Evolutionary conservation across 92 coral and sea anemone genomes (phyloP).

Genomic region (Heteractis magnifica): DNA sequence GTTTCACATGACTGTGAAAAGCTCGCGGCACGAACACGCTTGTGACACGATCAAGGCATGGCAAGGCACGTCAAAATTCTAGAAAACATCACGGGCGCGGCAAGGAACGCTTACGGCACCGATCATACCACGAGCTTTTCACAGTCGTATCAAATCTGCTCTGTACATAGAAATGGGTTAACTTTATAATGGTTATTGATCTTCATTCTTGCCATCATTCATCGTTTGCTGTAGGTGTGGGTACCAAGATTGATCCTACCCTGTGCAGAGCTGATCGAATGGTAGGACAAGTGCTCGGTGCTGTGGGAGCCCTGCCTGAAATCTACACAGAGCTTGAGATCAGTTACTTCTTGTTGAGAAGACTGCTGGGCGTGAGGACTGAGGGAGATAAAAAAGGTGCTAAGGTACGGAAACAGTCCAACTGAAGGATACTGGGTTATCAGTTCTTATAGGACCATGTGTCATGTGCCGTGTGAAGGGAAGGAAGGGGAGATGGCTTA

Average conservation of each 20-base stretch:
- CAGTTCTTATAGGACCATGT: background rate
- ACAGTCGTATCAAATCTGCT: no score
- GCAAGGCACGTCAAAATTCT: no score
- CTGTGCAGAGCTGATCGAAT: constrained; percentile 97
- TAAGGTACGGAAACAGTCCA: constrained; percentile 53
- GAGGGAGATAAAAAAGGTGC: constrained; percentile 99
- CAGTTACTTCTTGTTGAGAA: constrained; percentile 93
- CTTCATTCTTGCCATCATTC: background rate
- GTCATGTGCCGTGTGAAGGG: no score
- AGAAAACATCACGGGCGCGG: no score
- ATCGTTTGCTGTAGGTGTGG: constrained; percentile 66
- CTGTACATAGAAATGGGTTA: background rate
- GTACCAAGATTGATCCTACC: constrained; percentile 98
- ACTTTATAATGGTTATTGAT: no score
- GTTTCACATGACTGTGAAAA: no score
- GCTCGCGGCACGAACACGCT: no score
- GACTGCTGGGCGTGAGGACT: constrained; percentile 97
- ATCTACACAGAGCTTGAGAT: constrained; percentile 98
- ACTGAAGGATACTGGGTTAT: background rate
- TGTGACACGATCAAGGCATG: no score
- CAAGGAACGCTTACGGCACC: no score
- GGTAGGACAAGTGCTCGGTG: constrained; percentile 99
- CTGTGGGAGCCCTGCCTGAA: constrained; percentile 93
- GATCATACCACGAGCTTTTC: no score
- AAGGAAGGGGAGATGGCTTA: no score